phyloP scores from a whole-genome alignment of 2,888 invertebrate genomes.

The Oligia strigilis region DNA sequence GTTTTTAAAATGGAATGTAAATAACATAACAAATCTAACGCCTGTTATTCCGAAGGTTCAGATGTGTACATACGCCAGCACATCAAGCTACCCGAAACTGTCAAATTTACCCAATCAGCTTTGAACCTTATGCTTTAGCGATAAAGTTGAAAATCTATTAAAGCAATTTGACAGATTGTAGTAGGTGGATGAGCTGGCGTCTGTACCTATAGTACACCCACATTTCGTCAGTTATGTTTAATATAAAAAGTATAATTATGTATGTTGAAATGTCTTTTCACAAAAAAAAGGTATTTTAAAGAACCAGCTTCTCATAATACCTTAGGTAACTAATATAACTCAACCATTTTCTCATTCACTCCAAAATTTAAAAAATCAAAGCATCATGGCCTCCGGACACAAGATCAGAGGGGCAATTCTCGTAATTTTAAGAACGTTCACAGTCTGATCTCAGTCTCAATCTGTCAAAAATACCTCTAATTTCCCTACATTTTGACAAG shows the following conservation, averaged over 20 bases:
- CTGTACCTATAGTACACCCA: neutral
- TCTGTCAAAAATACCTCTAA: too few species aligned
- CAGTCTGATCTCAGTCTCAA: too few species aligned
- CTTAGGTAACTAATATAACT: neutral
- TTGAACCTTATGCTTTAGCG: too few species aligned
- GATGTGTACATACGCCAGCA: too few species aligned
- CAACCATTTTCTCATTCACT: neutral
- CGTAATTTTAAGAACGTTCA: too few species aligned
- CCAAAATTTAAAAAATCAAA: conserved; percentile 21
- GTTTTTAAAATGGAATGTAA: conserved; percentile 28
- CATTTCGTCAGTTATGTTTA: neutral
- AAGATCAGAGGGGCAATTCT: neutral
- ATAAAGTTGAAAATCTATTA: too few species aligned
- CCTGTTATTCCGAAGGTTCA: neutral
- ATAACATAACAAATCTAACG: neutral
- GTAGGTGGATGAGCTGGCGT: too few species aligned
- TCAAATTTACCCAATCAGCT: too few species aligned
- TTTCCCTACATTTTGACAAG: too few species aligned
- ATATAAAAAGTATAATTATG: neutral
- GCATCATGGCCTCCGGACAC: neutral
- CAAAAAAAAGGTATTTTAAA: neutral
- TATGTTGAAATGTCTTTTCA: too few species aligned
- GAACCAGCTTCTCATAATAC: neutral
- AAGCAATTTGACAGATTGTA: too few species aligned
- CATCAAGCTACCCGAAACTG: too few species aligned